Base-by-base conservation (phyloP, 2,888 invertebrate genomes). In the Coelinius sp. region DNA sequence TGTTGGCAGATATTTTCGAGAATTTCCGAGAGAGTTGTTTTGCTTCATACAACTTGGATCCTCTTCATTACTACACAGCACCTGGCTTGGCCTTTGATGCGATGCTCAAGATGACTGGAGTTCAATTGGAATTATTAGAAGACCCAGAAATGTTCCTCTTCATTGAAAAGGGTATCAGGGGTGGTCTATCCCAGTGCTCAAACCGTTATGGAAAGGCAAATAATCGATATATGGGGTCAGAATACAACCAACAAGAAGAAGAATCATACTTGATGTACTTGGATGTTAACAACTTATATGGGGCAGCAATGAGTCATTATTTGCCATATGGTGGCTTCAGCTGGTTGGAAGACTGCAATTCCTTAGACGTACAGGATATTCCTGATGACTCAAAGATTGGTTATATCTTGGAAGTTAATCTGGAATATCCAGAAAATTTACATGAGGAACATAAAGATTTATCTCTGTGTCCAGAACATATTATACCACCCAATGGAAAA, bases 361-460 rank as follows among this genome's bases (percentile, higher is more conserved):
- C 71, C 31, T 67, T 59, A 5, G 31, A 52, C 22, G 8, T 62
- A 1, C 6, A 17, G 1, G 14, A 41, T 24, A 31, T 59, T 20
- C 12, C 44, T 0, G 53, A 67, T 44, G 68, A 56, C 10, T 41
- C 27, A 12, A 12, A 14, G 7, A 20, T 17, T 0, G 71, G 71
- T 5, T 67, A 67, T 7, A 71, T 71, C 10, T 8, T 67, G 4
- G 56, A 63, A n/a, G n/a, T n/a, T n/a, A 68, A 71, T 49, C 49
- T 71, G 12, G 52, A 63, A 12, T 85, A 86, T 73, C 84, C 84
- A 6, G 35, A 74, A 12, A 69, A 81, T 27, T 73, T 85, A 25
- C 85, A 87, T 66, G 77, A 80, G 8, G n/a, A 25, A 14, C 85
- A 85, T 64, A 83, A 80, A 72, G 82, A 83, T 71, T 81, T 83